phyloP scores from a whole-genome alignment of 2,888 invertebrate genomes.

The Agonopterix alstromeriana region DNA sequence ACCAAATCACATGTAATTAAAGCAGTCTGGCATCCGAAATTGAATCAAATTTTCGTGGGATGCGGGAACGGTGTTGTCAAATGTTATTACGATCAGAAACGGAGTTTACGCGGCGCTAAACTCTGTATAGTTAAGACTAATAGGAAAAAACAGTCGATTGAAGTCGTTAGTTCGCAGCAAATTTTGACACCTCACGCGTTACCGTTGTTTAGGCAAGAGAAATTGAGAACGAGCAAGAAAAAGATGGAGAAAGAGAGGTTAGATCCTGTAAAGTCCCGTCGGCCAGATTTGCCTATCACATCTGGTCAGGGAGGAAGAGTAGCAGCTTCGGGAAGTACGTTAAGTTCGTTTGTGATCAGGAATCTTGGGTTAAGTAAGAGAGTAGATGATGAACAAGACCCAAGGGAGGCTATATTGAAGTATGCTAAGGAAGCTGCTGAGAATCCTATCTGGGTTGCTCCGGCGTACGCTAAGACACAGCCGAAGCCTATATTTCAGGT shows the following conservation, averaged over 20 bases:
- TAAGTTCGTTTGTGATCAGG: slow-evolving; percentile 97
- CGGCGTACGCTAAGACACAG: slow-evolving; percentile 93
- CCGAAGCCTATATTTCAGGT: slow-evolving; percentile 88
- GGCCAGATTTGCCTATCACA: slow-evolving; percentile 92
- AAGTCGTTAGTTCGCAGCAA: slow-evolving; percentile 92
- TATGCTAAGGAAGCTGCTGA: slow-evolving; percentile 97
- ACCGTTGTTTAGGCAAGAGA: slow-evolving; percentile 95
- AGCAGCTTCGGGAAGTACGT: slow-evolving; percentile 95
- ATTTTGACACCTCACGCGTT: slow-evolving; percentile 98
- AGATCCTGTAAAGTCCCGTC: slow-evolving; percentile 88
- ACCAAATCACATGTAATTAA: slow-evolving; percentile 91
- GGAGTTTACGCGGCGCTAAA: slow-evolving; percentile 93
- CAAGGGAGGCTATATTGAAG: slow-evolving; percentile 94
- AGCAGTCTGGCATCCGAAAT: slow-evolving; percentile 95
- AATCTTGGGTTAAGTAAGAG: slow-evolving; percentile 95
- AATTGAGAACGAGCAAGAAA: slow-evolving; percentile 91
- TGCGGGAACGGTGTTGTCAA: slow-evolving; percentile 94
- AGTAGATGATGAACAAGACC: slow-evolving; percentile 95
- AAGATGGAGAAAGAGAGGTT: slow-evolving; percentile 93
- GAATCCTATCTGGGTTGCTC: slow-evolving; percentile 97
- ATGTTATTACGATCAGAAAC: slow-evolving; percentile 92
- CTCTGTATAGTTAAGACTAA: slow-evolving; percentile 90
- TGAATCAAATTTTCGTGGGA: slow-evolving; percentile 97
- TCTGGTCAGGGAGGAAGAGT: slow-evolving; percentile 95
- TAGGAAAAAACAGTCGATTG: slow-evolving; percentile 87